These are phyloP conservation scores for Eciton burchellii DNA, from an alignment of 1,140 invertebrate genomes.

Conservation along the genomic window DNA sequence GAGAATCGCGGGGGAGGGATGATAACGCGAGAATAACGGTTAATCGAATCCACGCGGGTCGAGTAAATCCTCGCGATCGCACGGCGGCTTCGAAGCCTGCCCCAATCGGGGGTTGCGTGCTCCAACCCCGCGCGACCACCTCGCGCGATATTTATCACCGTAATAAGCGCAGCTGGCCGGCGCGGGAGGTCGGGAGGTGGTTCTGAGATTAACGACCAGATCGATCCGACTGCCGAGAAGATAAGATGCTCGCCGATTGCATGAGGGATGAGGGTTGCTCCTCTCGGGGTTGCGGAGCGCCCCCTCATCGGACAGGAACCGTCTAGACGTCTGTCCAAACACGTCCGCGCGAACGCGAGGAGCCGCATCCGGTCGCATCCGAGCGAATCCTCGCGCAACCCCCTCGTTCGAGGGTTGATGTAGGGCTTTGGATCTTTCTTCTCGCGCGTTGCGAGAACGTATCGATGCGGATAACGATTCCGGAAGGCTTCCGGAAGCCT, in stretches of 20 bases:
- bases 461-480: not conserved
- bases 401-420: not conserved
- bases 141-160: constrained; percentile 44
- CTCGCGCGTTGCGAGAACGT: not conserved
- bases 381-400: not conserved
- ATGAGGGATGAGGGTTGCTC: constrained; percentile 16
- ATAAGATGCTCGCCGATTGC: constrained; percentile 66
- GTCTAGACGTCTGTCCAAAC: constrained; percentile 77
- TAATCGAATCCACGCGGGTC: constrained; percentile 23
- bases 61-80: constrained; percentile 42
- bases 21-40: not conserved
- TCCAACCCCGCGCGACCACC: not conserved
- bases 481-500: no score
- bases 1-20: not conserved
- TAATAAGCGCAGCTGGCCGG: constrained; percentile 28
- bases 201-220: constrained; percentile 26
- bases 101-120: no score
- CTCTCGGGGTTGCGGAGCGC: not conserved
- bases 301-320: constrained; percentile 62
- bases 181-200: not conserved
- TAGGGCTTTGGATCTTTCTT: not conserved
- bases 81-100: no score
- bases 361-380: not conserved
- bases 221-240: constrained; percentile 36
- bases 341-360: constrained; percentile 46